A percentile compares a stretch with the other conserved stretches of the same genome.
phyloP scores from a whole-genome alignment of 1,140 invertebrate genomes.

The Plutomurus gul region DNA sequence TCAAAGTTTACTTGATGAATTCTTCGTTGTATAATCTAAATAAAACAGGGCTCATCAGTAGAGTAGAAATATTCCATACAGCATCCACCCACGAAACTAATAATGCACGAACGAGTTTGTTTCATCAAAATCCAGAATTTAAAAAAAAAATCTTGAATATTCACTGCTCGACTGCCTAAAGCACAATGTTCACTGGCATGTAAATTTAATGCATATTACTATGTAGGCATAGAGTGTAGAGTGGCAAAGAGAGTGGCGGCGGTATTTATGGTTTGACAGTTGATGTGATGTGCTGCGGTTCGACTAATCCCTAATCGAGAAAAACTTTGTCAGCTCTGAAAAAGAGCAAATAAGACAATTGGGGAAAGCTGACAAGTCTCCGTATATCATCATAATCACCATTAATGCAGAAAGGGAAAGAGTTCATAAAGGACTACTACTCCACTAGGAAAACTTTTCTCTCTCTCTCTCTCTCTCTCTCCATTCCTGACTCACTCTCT shows the following conservation, averaged over 20 bases:
- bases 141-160: no score
- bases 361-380: constrained; percentile 39
- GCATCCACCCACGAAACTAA: no score
- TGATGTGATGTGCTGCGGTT: constrained; percentile 26
- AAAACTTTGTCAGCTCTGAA: constrained; percentile 26
- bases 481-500: not conserved
- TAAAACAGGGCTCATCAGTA: no score
- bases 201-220: no score
- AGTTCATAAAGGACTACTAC: constrained; percentile 39
- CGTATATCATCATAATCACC: constrained; percentile 41
- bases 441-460: constrained; percentile 2
- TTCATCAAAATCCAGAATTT: no score
- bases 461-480: not conserved
- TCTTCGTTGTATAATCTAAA: no score
- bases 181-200: no score
- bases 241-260: not conserved
- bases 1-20: no score
- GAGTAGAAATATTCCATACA: no score
- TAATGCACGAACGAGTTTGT: no score
- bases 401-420: constrained; percentile 32
- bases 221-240: not conserved
- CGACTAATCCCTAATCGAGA: constrained; percentile 26
- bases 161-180: no score
- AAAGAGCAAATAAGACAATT: constrained; percentile 35
- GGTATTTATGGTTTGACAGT: not conserved